Evolutionary conservation across 2,113 vertebrate species (phyloP), one percentile per base, ranked within the genome.

Genomic region (Pelobates fuscus): DNA sequence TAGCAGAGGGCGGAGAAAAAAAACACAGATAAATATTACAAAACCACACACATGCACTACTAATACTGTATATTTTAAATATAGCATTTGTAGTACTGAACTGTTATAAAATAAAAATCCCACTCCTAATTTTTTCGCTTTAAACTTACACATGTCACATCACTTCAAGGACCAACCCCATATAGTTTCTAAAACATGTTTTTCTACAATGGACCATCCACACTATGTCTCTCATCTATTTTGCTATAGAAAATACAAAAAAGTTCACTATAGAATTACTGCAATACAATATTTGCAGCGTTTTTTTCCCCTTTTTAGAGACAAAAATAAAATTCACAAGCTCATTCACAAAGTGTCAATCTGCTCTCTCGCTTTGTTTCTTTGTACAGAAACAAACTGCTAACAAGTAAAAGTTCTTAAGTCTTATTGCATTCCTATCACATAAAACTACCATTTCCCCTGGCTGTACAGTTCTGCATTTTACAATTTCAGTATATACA

Each of bases 121-220:
- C 10, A 5, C 32, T 10, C 32, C 32, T 10, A 37, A 37, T 37
- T 37, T 37, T 37, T 37, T 37, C 32, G 10, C 32, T 37, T 37
- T 37, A 5, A 37, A 37, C 5, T 37, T 37, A 37, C 10, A 37
- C 10, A 6, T 37, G 5, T 37, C 32, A 37, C 32, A 49, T 15
- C 10, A 49, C 10, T 49, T 49, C 44, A 49, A 95, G 94, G 91
- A 85, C 52, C 11, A 23, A 55, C 12, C 18, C 26, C 12, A 30
- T 15, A 62, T 15, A 62, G 44, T 49, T 49, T 41, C 37, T 41
- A 8, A 49, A 49, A 49, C 10, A 49, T 17, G 4, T 49, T 63
- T 37, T 63, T 17, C 58, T 15, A 61, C 29, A 10, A 63, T 17
- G 17, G n/a, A 21, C 29, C 30, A 37, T 2, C 8, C 27, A n/a